These are phyloP conservation scores for Pampusana beccarii DNA, from an alignment of 2,113 vertebrate genomes.

Conservation along the genomic window DNA sequence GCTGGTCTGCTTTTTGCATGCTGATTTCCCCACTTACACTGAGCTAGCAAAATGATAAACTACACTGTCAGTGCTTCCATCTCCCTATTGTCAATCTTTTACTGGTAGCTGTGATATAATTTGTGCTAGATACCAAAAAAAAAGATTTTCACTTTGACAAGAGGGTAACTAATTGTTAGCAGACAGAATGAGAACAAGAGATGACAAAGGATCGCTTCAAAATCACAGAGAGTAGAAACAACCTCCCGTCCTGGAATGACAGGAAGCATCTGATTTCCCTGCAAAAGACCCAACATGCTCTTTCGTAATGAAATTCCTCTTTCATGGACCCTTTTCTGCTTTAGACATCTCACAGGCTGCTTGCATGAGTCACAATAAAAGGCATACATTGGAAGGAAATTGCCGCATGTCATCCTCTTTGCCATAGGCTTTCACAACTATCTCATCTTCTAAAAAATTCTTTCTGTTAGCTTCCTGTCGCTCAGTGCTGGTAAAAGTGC, in stretches of 20 bases:
- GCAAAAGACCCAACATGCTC: neutral
- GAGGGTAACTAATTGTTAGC: neutral
- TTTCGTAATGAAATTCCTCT: neutral
- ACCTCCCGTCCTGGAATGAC: neutral
- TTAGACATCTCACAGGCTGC: neutral
- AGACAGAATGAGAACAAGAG: neutral
- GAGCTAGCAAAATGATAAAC: neutral
- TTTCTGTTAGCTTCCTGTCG: neutral
- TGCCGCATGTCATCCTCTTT: neutral
- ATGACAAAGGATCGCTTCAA: neutral
- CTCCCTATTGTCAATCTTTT: neutral
- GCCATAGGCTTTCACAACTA: neutral
- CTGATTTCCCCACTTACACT: neutral
- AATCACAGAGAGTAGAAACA: neutral
- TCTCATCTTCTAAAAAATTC: neutral
- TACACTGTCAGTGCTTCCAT: neutral
- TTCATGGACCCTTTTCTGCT: neutral
- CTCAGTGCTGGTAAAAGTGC: neutral
- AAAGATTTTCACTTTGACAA: neutral
- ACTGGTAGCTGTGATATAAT: neutral
- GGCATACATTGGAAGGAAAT: neutral
- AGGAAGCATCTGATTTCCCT: neutral
- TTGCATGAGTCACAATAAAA: neutral
- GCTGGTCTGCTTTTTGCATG: rapidly evolving
- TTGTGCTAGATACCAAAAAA: neutral